Conservation (phyloP, 2,888 invertebrate species). For the Chelonus formosanus region DNA sequence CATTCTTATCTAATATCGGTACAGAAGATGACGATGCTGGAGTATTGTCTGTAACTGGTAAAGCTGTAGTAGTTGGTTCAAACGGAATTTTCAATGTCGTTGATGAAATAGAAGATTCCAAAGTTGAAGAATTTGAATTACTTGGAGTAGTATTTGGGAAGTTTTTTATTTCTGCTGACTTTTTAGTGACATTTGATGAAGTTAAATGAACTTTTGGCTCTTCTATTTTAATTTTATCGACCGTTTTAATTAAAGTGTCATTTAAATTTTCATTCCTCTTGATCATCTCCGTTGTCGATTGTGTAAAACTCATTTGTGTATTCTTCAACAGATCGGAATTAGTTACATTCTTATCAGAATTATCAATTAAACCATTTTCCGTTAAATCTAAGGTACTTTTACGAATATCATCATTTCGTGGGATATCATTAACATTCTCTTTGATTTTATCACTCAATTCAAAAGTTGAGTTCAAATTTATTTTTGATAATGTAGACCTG, state of each 20-base stretch:
- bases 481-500: not conserved
- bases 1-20: not conserved
- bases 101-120: not conserved
- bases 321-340: not conserved
- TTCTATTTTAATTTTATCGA: constrained; percentile 36
- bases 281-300: too few species aligned
- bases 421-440: constrained; percentile 7
- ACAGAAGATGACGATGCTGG: too few species aligned
- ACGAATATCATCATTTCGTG: constrained; percentile 15
- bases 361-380: constrained; percentile 49
- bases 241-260: not conserved
- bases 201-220: constrained; percentile 42
- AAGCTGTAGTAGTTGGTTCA: too few species aligned
- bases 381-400: constrained; percentile 45
- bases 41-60: too few species aligned
- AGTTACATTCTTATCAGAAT: constrained; percentile 32
- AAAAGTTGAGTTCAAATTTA: not conserved
- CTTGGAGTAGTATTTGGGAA: too few species aligned
- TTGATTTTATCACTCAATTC: not conserved
- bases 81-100: too few species aligned
- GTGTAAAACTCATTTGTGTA: too few species aligned
- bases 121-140: not conserved
- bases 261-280: too few species aligned
- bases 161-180: constrained; percentile 30
- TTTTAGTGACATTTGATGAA: constrained; percentile 44